Evolutionary conservation across 2,797 vertebrate genomes (phyloP).

Genomic region (Hydrophis major): DNA sequence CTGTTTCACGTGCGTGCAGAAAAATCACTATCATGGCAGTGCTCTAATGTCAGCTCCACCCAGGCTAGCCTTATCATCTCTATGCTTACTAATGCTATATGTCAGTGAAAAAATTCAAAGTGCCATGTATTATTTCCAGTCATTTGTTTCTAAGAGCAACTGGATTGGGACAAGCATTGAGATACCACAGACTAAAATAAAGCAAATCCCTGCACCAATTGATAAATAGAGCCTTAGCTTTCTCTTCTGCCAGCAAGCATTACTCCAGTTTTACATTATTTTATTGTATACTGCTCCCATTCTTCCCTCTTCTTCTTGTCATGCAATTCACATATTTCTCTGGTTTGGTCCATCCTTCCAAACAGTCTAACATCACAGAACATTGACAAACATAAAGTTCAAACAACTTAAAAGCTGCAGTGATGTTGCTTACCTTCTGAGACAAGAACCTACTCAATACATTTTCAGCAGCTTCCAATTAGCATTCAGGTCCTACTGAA

Average conservation of each 20-base stretch:
- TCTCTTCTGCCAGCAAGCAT: background rate
- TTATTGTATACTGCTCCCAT: background rate
- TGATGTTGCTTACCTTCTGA: background rate
- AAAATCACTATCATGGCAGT: background rate
- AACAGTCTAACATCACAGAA: background rate
- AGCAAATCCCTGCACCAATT: background rate
- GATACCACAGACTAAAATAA: background rate
- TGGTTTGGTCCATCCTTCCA: background rate
- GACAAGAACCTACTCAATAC: background rate
- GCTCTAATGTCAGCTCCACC: background rate
- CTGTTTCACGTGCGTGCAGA: background rate
- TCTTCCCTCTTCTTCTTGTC: background rate
- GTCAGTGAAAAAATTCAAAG: slow-evolving; percentile 2
- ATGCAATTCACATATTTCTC: background rate
- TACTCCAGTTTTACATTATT: background rate
- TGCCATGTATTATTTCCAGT: slow-evolving; percentile 13
- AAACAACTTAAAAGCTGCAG: background rate
- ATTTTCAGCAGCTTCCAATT: background rate
- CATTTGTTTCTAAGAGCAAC: slow-evolving; percentile 7
- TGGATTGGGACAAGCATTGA: background rate
- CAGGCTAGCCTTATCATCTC: background rate
- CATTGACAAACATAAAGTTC: background rate
- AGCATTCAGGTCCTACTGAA: background rate
- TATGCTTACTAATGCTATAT: background rate
- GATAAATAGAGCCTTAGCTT: background rate